Conservation (phyloP, 2,888 invertebrate species). For the Diabrotica balteata region DNA sequence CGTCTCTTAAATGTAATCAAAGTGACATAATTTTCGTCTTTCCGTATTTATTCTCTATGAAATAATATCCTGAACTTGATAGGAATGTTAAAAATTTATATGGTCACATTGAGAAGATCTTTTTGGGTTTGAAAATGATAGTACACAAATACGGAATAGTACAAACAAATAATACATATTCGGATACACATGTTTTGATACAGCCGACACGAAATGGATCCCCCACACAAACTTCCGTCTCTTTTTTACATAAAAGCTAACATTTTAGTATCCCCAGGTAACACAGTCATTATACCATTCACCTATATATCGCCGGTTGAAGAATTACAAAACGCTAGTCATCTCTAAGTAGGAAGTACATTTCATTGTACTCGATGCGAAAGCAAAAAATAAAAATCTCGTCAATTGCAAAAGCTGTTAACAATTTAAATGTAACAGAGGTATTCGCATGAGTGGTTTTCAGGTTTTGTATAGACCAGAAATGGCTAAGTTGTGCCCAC, state of each 20-base stretch:
- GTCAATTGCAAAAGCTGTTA: constrained; percentile 31
- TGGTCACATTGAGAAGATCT: too few relatives aligned
- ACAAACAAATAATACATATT: too few relatives aligned
- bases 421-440: constrained; percentile 40
- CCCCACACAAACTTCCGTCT: background rate
- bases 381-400: constrained; percentile 23
- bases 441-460: constrained; percentile 46
- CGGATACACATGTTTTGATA: too few relatives aligned
- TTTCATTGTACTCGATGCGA: constrained; percentile 28
- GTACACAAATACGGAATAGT: too few relatives aligned
- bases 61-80: too few relatives aligned
- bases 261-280: background rate
- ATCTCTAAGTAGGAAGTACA: constrained; percentile 45
- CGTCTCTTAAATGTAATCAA: too few relatives aligned
- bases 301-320: constrained; percentile 12
- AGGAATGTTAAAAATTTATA: too few relatives aligned
- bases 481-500: constrained; percentile 44
- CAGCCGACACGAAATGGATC: too few relatives aligned
- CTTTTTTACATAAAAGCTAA: background rate
- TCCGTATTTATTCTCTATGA: too few relatives aligned
- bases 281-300: background rate
- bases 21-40: too few relatives aligned
- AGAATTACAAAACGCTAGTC: constrained; percentile 32
- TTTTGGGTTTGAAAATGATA: too few relatives aligned
- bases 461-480: constrained; percentile 42